Evolutionary conservation across 1,140 invertebrate genomes (phyloP), one percentile per base, ranked within the genome.

Genomic region (Drosophila busckii): DNA sequence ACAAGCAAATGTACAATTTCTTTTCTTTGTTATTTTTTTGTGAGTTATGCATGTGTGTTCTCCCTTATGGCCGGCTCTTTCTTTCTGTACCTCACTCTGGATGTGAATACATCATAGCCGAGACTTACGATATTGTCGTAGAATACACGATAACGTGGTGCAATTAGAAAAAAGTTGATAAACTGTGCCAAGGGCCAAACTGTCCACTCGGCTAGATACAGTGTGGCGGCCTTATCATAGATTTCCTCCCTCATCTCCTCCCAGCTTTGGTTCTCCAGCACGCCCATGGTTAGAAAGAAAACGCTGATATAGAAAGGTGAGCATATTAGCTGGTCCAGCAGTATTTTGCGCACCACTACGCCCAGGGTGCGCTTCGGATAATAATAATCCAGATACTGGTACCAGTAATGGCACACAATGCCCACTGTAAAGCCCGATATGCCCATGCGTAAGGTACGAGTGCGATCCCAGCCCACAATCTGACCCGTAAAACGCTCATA

Each of bases 71-170:
- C n/a, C n/a, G n/a, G n/a, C n/a, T n/a, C n/a, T 8, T 45, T 58
- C 9, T 55, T 68, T 7, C 41, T 28, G 35, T 78, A 78, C 88
- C 94, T 96, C 3, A 97, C 92, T 87, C 94, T 92, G 16, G 95
- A 96, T 6, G 94, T 96, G 80, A 95, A 97, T 19, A 95, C 85
- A 87, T 98, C 96, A 89, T 96, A 97, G 1, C 94, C 93, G 80
- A 97, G 88, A 15, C 95, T 96, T 82, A 97, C 92, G 6, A 90
- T 91, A 87, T 94, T 97, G 82, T 97, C 96, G 88, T 96, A 97
- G 3, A 97, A 87, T 3, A 97, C 94, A 69, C 96, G 89, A 84
- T 92, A 98, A 82, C 89, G 91, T 3, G 92, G 93, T 8, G 94
- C 94, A 50, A 98, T 87, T 44, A 95, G 91, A 83, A 93, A 95